These are phyloP conservation scores for Brachypteracias leptosomus DNA, from an alignment of 2,113 vertebrate genomes.

Conservation along the genomic window DNA sequence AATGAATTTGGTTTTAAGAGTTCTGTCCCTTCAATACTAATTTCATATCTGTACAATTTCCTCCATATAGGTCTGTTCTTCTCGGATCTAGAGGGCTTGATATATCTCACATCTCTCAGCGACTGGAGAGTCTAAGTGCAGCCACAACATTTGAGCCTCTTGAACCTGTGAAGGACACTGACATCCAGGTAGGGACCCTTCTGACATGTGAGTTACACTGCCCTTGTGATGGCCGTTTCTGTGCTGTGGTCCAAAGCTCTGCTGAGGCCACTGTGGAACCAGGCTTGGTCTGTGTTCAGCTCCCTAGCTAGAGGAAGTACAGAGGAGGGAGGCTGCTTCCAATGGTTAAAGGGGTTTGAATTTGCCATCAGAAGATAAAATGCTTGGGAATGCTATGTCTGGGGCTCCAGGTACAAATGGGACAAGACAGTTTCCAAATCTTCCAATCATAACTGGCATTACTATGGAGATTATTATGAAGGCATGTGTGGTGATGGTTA, in stretches of 20 bases:
- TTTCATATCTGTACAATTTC: not conserved
- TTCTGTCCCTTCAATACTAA: not conserved
- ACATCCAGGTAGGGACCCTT: slow-evolving; percentile 88
- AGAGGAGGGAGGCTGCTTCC: not conserved
- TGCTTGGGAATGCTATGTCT: not conserved
- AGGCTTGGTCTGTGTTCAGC: not conserved
- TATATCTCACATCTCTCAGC: slow-evolving; percentile 95
- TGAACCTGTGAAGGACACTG: slow-evolving; percentile 97
- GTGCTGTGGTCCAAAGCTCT: not conserved
- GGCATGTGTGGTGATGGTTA: not conserved
- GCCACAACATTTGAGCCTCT: slow-evolving; percentile 96
- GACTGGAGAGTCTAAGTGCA: slow-evolving; percentile 92
- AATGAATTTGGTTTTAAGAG: not conserved
- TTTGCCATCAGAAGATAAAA: not conserved
- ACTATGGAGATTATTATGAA: not conserved
- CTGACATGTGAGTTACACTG: not conserved
- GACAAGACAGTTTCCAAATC: not conserved
- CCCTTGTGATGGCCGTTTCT: not conserved
- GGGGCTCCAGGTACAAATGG: not conserved
- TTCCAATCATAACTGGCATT: not conserved
- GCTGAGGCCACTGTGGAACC: not conserved
- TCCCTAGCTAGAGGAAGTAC: not conserved
- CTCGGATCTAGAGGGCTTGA: slow-evolving; percentile 94
- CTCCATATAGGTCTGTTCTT: slow-evolving; percentile 86
- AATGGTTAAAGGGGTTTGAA: not conserved